A percentile compares a stretch with the other conserved stretches of the same genome.
These are phyloP conservation scores for Notolabrus celidotus DNA, from an alignment of 2,797 vertebrate species.

Conservation along the genomic window DNA sequence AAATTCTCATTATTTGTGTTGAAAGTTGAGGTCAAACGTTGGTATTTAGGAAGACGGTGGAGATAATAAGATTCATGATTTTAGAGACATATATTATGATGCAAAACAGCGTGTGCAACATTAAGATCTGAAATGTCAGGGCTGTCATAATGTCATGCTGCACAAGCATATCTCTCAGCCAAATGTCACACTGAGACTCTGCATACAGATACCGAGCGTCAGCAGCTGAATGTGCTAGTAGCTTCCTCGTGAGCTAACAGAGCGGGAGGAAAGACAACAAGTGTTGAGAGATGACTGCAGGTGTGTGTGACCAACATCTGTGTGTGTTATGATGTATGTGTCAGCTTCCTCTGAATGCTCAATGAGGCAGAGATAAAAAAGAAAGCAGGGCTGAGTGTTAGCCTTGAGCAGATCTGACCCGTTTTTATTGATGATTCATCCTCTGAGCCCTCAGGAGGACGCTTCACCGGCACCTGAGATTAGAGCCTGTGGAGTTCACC, in stretches of 20 bases:
- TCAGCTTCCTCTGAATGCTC: not conserved
- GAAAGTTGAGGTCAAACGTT: slow-evolving; percentile 40
- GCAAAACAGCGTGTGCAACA: slow-evolving; percentile 79
- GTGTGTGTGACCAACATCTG: not conserved
- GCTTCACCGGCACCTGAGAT: not conserved
- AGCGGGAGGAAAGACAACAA: slow-evolving; percentile 1
- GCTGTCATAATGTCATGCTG: slow-evolving; percentile 81
- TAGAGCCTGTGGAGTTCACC: too few species aligned
- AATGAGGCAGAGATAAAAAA: not conserved
- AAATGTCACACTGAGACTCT: slow-evolving; percentile 78
- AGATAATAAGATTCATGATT: slow-evolving; percentile 58
- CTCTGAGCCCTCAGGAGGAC: not conserved
- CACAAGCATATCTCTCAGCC: slow-evolving; percentile 77
- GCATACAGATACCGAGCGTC: slow-evolving; percentile 74
- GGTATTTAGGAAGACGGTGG: slow-evolving; percentile 51
- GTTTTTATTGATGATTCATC: not conserved
- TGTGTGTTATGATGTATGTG: not conserved
- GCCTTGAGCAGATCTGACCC: not conserved
- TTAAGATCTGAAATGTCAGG: slow-evolving; percentile 83
- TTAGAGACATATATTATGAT: slow-evolving; percentile 72
- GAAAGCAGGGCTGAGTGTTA: not conserved
- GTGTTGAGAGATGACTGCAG: not conserved
- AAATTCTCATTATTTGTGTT: slow-evolving; percentile 8
- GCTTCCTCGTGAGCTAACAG: slow-evolving; percentile 28
- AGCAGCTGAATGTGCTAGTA: slow-evolving; percentile 48